Conservation (phyloP, 2,888 invertebrate species). For the Callyntrura guangdongensis region DNA sequence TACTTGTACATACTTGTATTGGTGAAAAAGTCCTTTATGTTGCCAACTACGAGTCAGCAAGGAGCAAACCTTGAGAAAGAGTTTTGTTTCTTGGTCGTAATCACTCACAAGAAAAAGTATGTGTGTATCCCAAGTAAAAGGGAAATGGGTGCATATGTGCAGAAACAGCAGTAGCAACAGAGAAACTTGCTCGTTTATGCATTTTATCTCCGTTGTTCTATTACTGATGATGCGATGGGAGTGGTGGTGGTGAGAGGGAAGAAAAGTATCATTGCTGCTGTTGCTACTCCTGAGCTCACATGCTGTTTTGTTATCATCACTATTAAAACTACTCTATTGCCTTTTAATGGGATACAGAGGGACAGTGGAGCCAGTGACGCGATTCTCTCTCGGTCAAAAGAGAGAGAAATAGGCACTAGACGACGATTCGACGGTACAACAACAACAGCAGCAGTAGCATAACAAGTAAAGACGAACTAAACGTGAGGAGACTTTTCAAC, state of each 20-base stretch:
- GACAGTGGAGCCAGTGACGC: slow-evolving; percentile 79
- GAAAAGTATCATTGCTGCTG: slow-evolving; percentile 23
- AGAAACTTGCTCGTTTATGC: slow-evolving; percentile 13
- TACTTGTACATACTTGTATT: slow-evolving; percentile 29
- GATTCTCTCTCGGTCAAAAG: slow-evolving; percentile 29
- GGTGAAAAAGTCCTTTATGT: slow-evolving; percentile 38
- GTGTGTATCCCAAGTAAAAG: slow-evolving; percentile 30
- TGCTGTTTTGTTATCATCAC: slow-evolving; percentile 46
- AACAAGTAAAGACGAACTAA: not conserved
- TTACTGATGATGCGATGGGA: slow-evolving; percentile 17
- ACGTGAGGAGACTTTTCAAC: slow-evolving; percentile 58
- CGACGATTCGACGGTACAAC: too few relatives aligned
- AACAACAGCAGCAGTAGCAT: not conserved
- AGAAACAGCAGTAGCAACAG: slow-evolving; percentile 11
- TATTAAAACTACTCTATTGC: slow-evolving; percentile 55
- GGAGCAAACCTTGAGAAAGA: slow-evolving; percentile 63
- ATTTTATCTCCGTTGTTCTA: not conserved
- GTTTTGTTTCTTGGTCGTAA: slow-evolving; percentile 45
- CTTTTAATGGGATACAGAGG: slow-evolving; percentile 67
- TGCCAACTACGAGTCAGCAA: slow-evolving; percentile 49
- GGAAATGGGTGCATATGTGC: slow-evolving; percentile 18
- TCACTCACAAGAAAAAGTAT: not conserved
- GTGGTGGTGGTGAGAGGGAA: slow-evolving; percentile 2
- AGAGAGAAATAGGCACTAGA: slow-evolving; percentile 18
- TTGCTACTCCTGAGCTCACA: slow-evolving; percentile 1